phyloP scores from a whole-genome alignment of 2,797 vertebrate genomes.

The Heteromormyrus szaboi region DNA sequence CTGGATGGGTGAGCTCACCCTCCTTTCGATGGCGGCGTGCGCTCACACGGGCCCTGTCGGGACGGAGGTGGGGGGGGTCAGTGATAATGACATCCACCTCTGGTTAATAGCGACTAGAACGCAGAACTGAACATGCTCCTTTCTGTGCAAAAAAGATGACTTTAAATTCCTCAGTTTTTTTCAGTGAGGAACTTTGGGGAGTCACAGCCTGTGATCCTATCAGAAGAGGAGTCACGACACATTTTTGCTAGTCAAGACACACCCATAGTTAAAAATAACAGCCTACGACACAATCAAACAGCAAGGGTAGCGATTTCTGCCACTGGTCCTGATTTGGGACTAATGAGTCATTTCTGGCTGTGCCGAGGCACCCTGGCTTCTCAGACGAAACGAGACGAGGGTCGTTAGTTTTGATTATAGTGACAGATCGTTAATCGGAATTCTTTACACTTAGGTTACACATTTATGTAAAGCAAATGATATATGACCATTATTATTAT shows the following conservation, averaged over 20 bases:
- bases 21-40: conserved; percentile 28
- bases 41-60: background rate
- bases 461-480: background rate
- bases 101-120: conserved; percentile 34
- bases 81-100: conserved; percentile 35
- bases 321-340: background rate
- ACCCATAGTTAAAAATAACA: conserved; percentile 26
- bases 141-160: conserved; percentile 51
- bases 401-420: background rate
- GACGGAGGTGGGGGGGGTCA: background rate
- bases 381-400: background rate
- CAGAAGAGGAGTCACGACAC: conserved; percentile 25
- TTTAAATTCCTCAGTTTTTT: conserved; percentile 26
- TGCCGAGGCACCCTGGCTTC: background rate
- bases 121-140: conserved; percentile 34
- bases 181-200: background rate
- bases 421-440: background rate
- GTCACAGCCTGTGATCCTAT: background rate
- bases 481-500: background rate
- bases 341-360: background rate
- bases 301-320: background rate
- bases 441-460: conserved; percentile 2
- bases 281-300: conserved; percentile 20
- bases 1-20: conserved; percentile 40
- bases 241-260: conserved; percentile 23